phyloP scores from a whole-genome alignment of 2,113 vertebrate genomes.

The Uria lomvia region DNA sequence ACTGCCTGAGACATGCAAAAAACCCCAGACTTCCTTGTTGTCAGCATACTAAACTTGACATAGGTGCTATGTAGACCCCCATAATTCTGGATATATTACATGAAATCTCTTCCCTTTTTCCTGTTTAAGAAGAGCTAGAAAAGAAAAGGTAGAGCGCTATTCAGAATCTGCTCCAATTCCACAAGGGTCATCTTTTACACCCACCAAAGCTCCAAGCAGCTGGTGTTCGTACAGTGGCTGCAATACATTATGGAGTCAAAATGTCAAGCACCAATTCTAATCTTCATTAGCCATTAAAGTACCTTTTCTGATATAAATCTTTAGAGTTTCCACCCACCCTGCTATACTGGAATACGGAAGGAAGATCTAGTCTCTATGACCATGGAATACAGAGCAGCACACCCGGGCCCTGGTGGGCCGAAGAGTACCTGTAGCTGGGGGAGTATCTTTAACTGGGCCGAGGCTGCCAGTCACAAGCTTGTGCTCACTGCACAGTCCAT shows the following conservation, averaged over 20 bases:
- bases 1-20: background rate
- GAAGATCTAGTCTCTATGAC: background rate
- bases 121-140: background rate
- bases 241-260: background rate
- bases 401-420: background rate
- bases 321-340: background rate
- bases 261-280: background rate
- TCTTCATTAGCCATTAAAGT: background rate
- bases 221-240: background rate
- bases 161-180: background rate
- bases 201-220: background rate
- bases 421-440: background rate
- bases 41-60: background rate
- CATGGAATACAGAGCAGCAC: background rate
- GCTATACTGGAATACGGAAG: background rate
- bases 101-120: background rate
- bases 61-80: background rate
- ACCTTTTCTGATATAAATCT: background rate
- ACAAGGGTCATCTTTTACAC: background rate
- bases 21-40: background rate
- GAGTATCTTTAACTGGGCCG: background rate
- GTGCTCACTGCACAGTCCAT: fast-evolving
- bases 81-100: background rate
- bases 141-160: background rate
- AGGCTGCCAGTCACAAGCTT: background rate